phyloP scores from a whole-genome alignment of 1,140 invertebrate species.

The Chymomyza costata region DNA sequence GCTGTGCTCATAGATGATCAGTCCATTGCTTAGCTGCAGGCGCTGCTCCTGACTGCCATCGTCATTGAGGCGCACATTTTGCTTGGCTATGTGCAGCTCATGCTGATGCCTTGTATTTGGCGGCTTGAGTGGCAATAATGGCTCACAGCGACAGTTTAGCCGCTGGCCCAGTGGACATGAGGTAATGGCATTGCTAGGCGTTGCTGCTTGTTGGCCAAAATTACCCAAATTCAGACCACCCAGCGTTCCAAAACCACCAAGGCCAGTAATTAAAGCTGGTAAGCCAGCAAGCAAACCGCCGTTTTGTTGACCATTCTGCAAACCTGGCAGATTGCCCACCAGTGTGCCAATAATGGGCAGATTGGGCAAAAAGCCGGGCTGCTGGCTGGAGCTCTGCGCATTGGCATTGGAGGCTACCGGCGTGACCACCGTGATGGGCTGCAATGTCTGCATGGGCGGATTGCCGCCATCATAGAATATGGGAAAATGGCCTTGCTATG shows the following conservation, averaged over 20 bases:
- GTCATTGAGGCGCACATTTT: slow-evolving; percentile 42
- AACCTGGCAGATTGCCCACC: slow-evolving; percentile 32
- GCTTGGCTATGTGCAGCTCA: slow-evolving; percentile 41
- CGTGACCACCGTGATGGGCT: slow-evolving; percentile 41
- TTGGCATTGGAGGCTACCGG: slow-evolving; percentile 40
- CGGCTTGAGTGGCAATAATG: slow-evolving; percentile 22
- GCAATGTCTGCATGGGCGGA: slow-evolving; percentile 9
- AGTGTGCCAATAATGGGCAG: slow-evolving; percentile 52
- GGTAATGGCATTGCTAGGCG: slow-evolving; percentile 6
- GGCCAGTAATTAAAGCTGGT: slow-evolving; percentile 8
- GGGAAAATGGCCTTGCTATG: slow-evolving; percentile 29
- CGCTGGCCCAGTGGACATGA: slow-evolving; percentile 47
- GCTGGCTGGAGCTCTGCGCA: slow-evolving; percentile 18
- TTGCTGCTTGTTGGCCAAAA: slow-evolving; percentile 7
- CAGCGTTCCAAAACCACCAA: slow-evolving; percentile 38
- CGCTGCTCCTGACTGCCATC: slow-evolving; percentile 53
- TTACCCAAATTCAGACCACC: slow-evolving; percentile 47
- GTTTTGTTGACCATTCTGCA: slow-evolving; percentile 26
- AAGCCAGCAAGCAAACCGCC: slow-evolving; percentile 24
- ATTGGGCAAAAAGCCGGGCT: slow-evolving; percentile 35
- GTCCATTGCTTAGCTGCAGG: slow-evolving; percentile 44
- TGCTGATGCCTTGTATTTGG: slow-evolving; percentile 11
- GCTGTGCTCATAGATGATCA: slow-evolving; percentile 48
- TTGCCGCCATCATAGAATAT: slow-evolving; percentile 45
- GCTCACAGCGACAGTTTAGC: slow-evolving; percentile 58